Percentiles rank a stretch among this genome's conserved stretches.
Conservation (phyloP, 2,113 vertebrate species). For the Ceyx melanurus region DNA sequence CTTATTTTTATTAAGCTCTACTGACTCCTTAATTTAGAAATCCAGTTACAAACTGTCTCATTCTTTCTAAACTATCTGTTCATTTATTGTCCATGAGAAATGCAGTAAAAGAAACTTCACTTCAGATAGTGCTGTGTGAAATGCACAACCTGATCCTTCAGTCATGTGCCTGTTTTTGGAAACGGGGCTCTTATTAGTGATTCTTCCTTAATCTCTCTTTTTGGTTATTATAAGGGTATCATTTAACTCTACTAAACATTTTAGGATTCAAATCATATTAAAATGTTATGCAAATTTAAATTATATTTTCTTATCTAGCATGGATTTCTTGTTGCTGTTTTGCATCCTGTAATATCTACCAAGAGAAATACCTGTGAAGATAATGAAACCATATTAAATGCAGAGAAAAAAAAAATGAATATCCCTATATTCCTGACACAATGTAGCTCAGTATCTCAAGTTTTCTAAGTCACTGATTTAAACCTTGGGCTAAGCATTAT, state of each 20-base stretch:
- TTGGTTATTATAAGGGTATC: not conserved
- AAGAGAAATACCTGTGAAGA: not conserved
- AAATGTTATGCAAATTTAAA: not conserved
- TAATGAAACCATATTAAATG: not conserved
- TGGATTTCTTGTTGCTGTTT: not conserved
- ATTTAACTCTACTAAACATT: not conserved
- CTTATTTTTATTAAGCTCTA: not conserved
- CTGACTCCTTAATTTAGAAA: not conserved
- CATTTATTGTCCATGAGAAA: not conserved
- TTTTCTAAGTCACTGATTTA: not conserved
- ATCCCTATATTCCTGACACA: not conserved
- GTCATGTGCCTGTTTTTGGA: not conserved
- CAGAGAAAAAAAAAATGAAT: not conserved
- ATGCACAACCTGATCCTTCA: not conserved
- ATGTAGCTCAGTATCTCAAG: not conserved
- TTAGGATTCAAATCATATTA: not conserved
- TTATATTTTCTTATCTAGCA: not conserved
- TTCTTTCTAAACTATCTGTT: not conserved
- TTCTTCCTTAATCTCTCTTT: not conserved
- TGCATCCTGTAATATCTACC: not conserved
- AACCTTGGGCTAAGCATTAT: not conserved
- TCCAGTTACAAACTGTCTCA: not conserved
- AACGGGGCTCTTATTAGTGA: not conserved
- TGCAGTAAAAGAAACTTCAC: not conserved
- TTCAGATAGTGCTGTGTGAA: not conserved